A percentile compares a stretch with the other conserved stretches of the same genome.
phyloP scores from a whole-genome alignment of 1,140 invertebrate species.

The Stegodyphus dumicola region DNA sequence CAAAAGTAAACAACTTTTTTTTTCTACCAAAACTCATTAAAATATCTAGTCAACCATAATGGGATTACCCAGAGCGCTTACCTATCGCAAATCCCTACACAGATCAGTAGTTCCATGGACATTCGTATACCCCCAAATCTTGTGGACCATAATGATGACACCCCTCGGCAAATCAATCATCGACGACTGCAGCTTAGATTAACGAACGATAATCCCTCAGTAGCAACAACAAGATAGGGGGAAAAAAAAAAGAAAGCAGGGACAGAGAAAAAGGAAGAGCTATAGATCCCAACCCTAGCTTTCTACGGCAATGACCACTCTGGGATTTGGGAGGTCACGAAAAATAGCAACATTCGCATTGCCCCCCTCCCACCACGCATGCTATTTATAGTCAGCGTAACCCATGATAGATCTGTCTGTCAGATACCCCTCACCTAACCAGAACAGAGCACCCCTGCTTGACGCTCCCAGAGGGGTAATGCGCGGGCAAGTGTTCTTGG shows the following conservation, averaged over 20 bases:
- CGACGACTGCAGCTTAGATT: slow-evolving; percentile 15
- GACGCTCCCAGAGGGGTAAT: slow-evolving; percentile 27
- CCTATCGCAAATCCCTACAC: no score
- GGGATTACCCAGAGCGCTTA: no score
- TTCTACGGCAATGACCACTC: slow-evolving; percentile 41
- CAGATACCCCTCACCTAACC: background rate
- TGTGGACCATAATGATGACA: background rate
- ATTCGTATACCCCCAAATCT: no score
- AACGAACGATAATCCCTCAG: no score
- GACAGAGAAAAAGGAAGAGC: slow-evolving; percentile 15
- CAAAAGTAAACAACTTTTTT: no score
- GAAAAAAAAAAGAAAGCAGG: no score
- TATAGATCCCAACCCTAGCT: slow-evolving; percentile 13
- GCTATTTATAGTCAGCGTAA: slow-evolving; percentile 28
- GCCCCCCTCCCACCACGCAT: background rate
- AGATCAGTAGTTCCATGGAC: no score
- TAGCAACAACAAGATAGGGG: no score
- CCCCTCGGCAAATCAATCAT: slow-evolving; percentile 15
- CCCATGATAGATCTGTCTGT: slow-evolving; percentile 26
- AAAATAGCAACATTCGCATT: slow-evolving; percentile 28
- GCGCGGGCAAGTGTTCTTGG: slow-evolving; percentile 13
- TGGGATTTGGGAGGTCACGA: slow-evolving; percentile 31
- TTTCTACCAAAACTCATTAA: no score
- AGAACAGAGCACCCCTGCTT: slow-evolving; percentile 1
- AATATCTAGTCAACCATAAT: no score